Evolutionary conservation across 2,888 invertebrate species (phyloP).

Genomic region (Parelbella ahira): DNA sequence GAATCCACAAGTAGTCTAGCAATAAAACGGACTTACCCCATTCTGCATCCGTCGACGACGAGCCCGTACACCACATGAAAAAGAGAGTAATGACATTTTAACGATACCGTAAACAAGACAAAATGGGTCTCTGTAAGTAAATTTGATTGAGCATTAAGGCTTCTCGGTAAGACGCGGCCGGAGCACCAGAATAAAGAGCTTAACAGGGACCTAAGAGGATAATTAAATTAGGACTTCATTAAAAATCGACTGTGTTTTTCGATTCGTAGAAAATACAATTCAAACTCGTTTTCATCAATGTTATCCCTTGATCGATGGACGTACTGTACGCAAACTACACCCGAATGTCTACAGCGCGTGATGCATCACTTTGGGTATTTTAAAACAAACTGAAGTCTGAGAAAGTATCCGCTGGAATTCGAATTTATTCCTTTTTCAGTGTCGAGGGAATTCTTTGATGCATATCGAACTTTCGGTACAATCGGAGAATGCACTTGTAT

Average conservation of each 20-base stretch:
- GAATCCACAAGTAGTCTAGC: conserved; percentile 61
- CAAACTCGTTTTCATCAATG: conserved; percentile 1
- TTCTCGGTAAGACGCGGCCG: conserved; percentile 49
- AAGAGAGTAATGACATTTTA: conserved; percentile 68
- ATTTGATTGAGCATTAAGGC: conserved; percentile 62
- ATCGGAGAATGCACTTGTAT: background rate
- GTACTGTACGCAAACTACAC: background rate
- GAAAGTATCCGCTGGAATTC: background rate
- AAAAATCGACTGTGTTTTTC: conserved; percentile 5
- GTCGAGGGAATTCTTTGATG: background rate
- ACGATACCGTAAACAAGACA: conserved; percentile 63
- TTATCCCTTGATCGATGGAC: background rate
- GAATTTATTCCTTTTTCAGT: conserved; percentile 1
- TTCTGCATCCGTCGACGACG: conserved; percentile 64
- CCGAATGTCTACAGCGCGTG: conserved; percentile 1
- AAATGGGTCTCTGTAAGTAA: conserved; percentile 50
- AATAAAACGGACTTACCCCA: conserved; percentile 78
- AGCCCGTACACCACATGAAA: conserved; percentile 69
- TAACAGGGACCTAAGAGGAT: conserved; percentile 38
- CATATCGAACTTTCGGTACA: background rate
- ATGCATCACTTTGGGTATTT: background rate
- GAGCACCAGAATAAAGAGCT: background rate
- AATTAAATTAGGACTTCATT: conserved; percentile 33
- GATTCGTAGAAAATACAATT: no score
- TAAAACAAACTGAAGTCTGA: conserved; percentile 1